Evolutionary conservation across 2,888 invertebrate genomes (phyloP).

Genomic region (Neuroscelio doddi): DNA sequence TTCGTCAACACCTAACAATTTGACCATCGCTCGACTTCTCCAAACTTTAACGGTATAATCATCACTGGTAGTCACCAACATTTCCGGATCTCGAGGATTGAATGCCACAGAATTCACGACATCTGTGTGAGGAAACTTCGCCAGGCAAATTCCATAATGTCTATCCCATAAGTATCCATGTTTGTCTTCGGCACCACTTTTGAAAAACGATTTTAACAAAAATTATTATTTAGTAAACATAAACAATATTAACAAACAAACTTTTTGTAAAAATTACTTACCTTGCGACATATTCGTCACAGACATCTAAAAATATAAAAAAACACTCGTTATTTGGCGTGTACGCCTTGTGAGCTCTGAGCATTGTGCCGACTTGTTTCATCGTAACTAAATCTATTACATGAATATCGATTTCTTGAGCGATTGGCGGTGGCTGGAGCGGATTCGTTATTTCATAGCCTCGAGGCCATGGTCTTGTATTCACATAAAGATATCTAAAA

Average conservation of each 20-base stretch:
- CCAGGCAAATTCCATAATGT: conserved; percentile 85
- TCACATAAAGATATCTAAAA: conserved; percentile 84
- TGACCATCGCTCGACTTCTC: conserved; percentile 73
- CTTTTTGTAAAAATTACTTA: conserved; percentile 63
- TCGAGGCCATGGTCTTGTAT: conserved; percentile 87
- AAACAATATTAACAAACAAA: conserved; percentile 21
- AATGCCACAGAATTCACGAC: conserved; percentile 91
- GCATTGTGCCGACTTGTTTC: conserved; percentile 84
- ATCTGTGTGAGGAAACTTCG: conserved; percentile 83
- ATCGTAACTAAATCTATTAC: conserved; percentile 86
- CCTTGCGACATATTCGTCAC: conserved; percentile 88
- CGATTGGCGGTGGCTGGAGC: conserved; percentile 86
- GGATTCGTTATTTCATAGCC: conserved; percentile 84
- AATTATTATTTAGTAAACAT: no score
- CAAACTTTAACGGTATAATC: conserved; percentile 83
- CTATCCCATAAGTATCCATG: conserved; percentile 90
- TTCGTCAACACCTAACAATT: conserved; percentile 71
- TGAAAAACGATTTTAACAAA: no score
- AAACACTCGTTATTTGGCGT: conserved; percentile 90
- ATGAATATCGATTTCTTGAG: conserved; percentile 90
- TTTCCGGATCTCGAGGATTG: conserved; percentile 85
- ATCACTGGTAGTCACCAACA: conserved; percentile 88
- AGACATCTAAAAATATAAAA: conserved; percentile 89
- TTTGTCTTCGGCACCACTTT: conserved; percentile 87
- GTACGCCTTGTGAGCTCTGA: conserved; percentile 85